These are phyloP conservation scores for Diloba caeruleocephala DNA, from an alignment of 2,888 invertebrate species.

Conservation along the genomic window DNA sequence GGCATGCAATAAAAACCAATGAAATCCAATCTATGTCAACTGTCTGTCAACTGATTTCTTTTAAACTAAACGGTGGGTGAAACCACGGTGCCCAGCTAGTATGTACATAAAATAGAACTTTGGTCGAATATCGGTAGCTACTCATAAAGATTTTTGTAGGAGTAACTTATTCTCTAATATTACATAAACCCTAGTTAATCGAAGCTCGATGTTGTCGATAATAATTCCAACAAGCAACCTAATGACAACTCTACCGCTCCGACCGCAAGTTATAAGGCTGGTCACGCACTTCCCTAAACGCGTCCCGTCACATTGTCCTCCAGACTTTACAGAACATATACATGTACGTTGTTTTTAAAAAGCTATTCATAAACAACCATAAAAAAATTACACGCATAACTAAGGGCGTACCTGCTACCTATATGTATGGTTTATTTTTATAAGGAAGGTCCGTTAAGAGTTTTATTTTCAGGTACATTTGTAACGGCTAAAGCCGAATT, in stretches of 20 bases:
- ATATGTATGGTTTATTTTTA: constrained; percentile 27
- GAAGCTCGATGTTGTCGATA: constrained; percentile 36
- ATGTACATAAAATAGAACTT: too few relatives aligned
- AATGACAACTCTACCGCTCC: constrained; percentile 40
- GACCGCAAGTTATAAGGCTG: constrained; percentile 70
- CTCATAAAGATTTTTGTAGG: too few relatives aligned
- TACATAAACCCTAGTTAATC: not conserved
- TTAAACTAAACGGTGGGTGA: too few relatives aligned
- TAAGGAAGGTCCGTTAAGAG: constrained; percentile 6
- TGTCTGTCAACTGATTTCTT: too few relatives aligned
- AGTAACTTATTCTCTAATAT: too few relatives aligned
- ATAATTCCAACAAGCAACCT: not conserved
- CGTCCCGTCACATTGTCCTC: constrained; percentile 76
- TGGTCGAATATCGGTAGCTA: too few relatives aligned
- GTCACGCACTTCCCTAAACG: constrained; percentile 87
- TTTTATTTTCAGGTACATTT: constrained; percentile 20
- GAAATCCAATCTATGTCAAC: too few relatives aligned
- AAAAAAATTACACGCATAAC: constrained; percentile 44
- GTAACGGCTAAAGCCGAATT: too few relatives aligned
- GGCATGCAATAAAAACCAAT: too few relatives aligned
- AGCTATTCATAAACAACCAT: constrained; percentile 53
- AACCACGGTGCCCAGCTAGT: too few relatives aligned
- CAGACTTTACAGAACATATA: constrained; percentile 62
- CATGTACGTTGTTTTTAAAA: constrained; percentile 56
- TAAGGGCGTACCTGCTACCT: constrained; percentile 23